Conservation (phyloP, 2,113 vertebrate species). For the Xenopus tropicalis region UCB_Xtro_10.0 CM004445.2:94416501-94417000, state of each 20-base stretch:
- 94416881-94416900: conserved; percentile 95
- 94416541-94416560: conserved; percentile 93
- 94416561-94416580: conserved; percentile 88
- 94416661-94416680: conserved; percentile 96
- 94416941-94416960: conserved; percentile 88
- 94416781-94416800: conserved; percentile 87
- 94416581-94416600: conserved; percentile 83
- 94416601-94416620: conserved; percentile 78
- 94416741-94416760: conserved; percentile 86
- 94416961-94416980: conserved; percentile 94
- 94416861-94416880: conserved; percentile 98
- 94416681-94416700: conserved; percentile 96
- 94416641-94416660: conserved; percentile 87
- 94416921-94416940: conserved; percentile 84
- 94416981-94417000: conserved; percentile 86
- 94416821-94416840: conserved; percentile 82
- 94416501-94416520: conserved; percentile 95
- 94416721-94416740: conserved; percentile 93
- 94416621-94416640: conserved; percentile 70
- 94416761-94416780: conserved; percentile 71
- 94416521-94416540: conserved; percentile 94
- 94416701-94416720: conserved; percentile 95
- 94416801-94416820: conserved; percentile 81
- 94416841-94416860: conserved; percentile 86
- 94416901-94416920: conserved; percentile 77